Evolutionary conservation across 2,888 invertebrate species (phyloP).

Genomic region (Shargacucullia verbasci): DNA sequence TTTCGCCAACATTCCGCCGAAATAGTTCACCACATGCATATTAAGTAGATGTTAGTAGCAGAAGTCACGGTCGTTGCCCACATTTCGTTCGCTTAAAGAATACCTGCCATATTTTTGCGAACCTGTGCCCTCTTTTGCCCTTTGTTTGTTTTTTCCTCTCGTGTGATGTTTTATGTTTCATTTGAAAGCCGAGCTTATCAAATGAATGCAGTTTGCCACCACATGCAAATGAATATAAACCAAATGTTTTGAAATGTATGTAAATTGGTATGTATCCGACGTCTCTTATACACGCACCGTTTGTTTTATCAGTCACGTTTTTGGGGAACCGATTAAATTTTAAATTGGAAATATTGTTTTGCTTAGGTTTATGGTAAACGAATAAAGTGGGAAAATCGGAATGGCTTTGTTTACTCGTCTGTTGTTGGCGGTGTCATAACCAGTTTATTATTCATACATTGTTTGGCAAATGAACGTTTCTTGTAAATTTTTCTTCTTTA

Average conservation of each 20-base stretch:
- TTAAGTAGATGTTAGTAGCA: conserved; percentile 29
- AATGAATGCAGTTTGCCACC: conserved; percentile 43
- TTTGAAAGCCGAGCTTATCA: conserved; percentile 39
- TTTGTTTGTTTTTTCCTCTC: conserved; percentile 35
- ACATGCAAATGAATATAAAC: conserved; percentile 54
- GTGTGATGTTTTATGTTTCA: conserved; percentile 40
- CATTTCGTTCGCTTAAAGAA: conserved; percentile 47
- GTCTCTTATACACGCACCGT: conserved; percentile 25
- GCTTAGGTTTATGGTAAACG: conserved; percentile 51
- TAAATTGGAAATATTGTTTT: conserved; percentile 55
- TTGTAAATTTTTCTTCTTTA: conserved; percentile 51
- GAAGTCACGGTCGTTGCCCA: conserved; percentile 44
- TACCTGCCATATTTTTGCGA: conserved; percentile 37
- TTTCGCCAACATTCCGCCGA: conserved; percentile 41
- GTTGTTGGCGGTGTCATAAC: conserved; percentile 38
- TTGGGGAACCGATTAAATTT: conserved; percentile 44
- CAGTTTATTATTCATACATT: conserved; percentile 57
- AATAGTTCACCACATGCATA: conserved; percentile 39
- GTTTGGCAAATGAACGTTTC: conserved; percentile 38
- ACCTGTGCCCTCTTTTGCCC: conserved; percentile 22
- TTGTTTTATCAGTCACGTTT: conserved; percentile 51
- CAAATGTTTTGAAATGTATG: conserved; percentile 38
- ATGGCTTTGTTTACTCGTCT: conserved; percentile 60
- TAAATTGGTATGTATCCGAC: conserved; percentile 40
- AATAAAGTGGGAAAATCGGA: conserved; percentile 50